A percentile compares a stretch with the other conserved stretches of the same genome.
Conservation (phyloP, 2,113 vertebrate species). For the Tympanuchus pallidicinctus region DNA sequence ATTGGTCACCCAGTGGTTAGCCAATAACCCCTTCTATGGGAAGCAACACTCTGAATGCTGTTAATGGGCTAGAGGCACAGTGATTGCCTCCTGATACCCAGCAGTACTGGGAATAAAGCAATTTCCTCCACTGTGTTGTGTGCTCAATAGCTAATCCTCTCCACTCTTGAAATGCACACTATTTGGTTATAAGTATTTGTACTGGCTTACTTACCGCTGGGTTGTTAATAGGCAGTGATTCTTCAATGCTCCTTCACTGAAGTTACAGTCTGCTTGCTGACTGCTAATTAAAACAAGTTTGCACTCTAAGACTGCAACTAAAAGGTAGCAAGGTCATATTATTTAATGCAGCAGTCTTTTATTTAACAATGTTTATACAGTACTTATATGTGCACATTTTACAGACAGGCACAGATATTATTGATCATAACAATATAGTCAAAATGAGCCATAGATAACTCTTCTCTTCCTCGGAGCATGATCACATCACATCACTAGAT, state of each 20-base stretch:
- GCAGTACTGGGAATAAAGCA: slow-evolving; percentile 90
- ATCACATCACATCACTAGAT: slow-evolving; percentile 40
- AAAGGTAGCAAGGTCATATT: slow-evolving; percentile 84
- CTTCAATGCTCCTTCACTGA: slow-evolving; percentile 87
- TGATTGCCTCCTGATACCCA: slow-evolving; percentile 89
- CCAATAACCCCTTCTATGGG: slow-evolving; percentile 90
- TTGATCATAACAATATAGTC: slow-evolving; percentile 37
- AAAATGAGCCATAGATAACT: slow-evolving; percentile 48
- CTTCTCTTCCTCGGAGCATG: slow-evolving; percentile 13
- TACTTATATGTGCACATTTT: slow-evolving; percentile 57
- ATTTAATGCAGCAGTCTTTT: slow-evolving; percentile 78
- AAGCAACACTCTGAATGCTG: slow-evolving; percentile 86
- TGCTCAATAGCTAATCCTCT: slow-evolving; percentile 90
- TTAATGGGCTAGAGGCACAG: slow-evolving; percentile 88
- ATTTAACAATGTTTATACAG: slow-evolving; percentile 71
- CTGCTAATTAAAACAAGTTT: slow-evolving; percentile 90
- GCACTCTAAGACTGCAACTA: slow-evolving; percentile 79
- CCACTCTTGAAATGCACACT: slow-evolving; percentile 89
- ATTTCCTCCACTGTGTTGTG: slow-evolving; percentile 90
- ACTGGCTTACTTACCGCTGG: slow-evolving; percentile 88
- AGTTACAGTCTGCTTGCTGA: slow-evolving; percentile 88
- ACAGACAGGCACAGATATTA: slow-evolving; percentile 43
- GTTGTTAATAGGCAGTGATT: slow-evolving; percentile 90
- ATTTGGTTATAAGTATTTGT: slow-evolving; percentile 91
- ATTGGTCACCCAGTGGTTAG: slow-evolving; percentile 92